Conservation (phyloP, 35 echinoderm and acorn worm genomes). For the Hemicentrotus pulcherrimus region DNA sequence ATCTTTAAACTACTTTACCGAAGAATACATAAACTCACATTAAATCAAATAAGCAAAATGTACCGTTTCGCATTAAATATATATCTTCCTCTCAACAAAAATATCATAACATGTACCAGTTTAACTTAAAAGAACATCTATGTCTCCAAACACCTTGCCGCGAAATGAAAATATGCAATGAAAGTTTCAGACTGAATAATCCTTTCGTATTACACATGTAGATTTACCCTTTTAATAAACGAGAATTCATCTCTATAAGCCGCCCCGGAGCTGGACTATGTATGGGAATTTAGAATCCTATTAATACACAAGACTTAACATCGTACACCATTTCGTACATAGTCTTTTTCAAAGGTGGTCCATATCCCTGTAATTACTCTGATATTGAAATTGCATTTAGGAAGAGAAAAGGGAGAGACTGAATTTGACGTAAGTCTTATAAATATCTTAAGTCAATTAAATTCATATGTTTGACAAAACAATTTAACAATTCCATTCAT, state of each 20-base stretch:
- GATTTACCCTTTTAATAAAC: not conserved
- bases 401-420: too few species aligned
- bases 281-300: not conserved
- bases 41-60: not conserved
- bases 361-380: too few species aligned
- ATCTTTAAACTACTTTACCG: too few species aligned
- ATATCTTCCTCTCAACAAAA: not conserved
- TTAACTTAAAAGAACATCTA: not conserved
- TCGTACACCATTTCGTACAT: not conserved
- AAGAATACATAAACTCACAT: too few species aligned
- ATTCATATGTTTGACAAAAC: too few species aligned
- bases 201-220: not conserved
- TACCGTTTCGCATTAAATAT: not conserved
- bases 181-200: not conserved
- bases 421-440: too few species aligned
- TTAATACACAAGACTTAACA: not conserved
- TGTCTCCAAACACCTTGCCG: not conserved
- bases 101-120: not conserved
- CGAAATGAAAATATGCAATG: not conserved
- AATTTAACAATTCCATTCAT: too few species aligned
- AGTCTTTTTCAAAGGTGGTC: not conserved
- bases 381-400: too few species aligned
- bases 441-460: too few species aligned
- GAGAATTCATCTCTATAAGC: not conserved
- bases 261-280: not conserved